Evolutionary conservation across 2,888 invertebrate species (phyloP).

Genomic region (Mamestra brassicae): DNA sequence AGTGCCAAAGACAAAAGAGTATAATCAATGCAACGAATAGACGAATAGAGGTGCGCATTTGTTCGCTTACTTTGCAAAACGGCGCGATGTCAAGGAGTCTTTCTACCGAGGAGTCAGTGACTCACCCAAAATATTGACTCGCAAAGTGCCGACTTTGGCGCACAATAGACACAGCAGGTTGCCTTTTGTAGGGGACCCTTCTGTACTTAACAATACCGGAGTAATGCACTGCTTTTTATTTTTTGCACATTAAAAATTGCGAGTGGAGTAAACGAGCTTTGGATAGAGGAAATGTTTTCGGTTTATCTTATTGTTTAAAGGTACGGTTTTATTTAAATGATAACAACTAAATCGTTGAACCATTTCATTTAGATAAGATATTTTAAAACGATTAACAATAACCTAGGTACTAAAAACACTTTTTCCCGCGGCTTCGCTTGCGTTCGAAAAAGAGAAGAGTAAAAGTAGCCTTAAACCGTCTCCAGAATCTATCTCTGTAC

Average conservation of each 20-base stretch:
- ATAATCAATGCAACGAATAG: conserved; percentile 77
- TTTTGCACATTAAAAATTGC: conserved; percentile 78
- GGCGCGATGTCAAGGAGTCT: conserved; percentile 60
- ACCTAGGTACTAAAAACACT: background rate
- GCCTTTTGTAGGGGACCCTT: conserved; percentile 84
- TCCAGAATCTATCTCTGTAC: no score
- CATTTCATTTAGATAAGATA: background rate
- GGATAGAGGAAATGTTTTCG: conserved; percentile 34
- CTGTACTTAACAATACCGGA: conserved; percentile 81
- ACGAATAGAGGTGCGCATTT: conserved; percentile 83
- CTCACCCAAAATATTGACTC: conserved; percentile 90
- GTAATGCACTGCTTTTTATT: conserved; percentile 88
- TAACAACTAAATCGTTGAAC: background rate
- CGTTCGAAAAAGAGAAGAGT: no score
- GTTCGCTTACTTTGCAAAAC: conserved; percentile 83
- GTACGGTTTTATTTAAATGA: background rate
- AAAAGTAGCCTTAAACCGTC: no score
- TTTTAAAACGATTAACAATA: background rate
- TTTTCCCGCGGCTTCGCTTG: no score
- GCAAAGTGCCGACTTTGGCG: conserved; percentile 87
- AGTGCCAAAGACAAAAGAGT: conserved; percentile 80
- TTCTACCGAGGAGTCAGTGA: conserved; percentile 68
- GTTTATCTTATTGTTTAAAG: conserved; percentile 8
- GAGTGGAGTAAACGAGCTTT: conserved; percentile 75
- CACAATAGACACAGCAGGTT: conserved; percentile 89